Percentiles rank a stretch among this genome's conserved stretches.
phyloP scores from a whole-genome alignment of 92 coral and sea anemone genomes.

The Palythoa caribaeorum region DNA sequence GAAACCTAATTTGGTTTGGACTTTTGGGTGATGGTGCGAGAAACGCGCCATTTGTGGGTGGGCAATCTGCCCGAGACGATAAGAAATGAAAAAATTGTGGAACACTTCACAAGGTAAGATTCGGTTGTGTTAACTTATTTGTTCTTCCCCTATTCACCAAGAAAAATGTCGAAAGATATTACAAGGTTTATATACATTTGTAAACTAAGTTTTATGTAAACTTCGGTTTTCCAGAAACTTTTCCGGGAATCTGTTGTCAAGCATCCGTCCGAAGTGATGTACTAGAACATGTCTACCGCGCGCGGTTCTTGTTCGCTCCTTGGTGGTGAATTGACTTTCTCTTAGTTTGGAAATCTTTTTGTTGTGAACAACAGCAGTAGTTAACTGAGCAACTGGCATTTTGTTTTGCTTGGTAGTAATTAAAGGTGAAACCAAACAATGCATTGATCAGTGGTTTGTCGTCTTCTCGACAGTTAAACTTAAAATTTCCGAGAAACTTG shows the following conservation, averaged over 20 bases:
- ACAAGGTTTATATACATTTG: not conserved
- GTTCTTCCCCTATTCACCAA: not conserved
- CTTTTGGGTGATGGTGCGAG: slow-evolving; percentile 87
- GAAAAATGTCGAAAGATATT: not conserved
- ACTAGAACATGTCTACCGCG: not conserved
- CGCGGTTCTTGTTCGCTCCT: not conserved
- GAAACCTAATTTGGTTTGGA: not conserved
- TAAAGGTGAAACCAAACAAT: slow-evolving; percentile 29
- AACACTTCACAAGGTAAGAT: slow-evolving; percentile 89
- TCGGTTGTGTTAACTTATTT: not conserved
- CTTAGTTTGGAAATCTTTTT: not conserved
- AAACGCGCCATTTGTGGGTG: slow-evolving; percentile 99
- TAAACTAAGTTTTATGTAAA: not conserved
- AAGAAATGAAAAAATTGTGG: slow-evolving; percentile 91
- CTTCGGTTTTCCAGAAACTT: not conserved
- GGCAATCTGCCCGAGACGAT: slow-evolving; percentile 98
- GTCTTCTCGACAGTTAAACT: not conserved
- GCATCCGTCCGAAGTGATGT: not conserved
- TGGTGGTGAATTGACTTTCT: not conserved
- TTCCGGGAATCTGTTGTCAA: not conserved
- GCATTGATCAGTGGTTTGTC: not conserved
- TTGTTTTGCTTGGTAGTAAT: slow-evolving; percentile 30
- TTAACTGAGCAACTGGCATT: not conserved
- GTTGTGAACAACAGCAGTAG: not conserved
- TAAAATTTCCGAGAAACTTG: not conserved